Evolutionary conservation across 2,888 invertebrate species (phyloP), one percentile per base, ranked within the genome.

Genomic region (Scrobipalpa atriplicella): DNA sequence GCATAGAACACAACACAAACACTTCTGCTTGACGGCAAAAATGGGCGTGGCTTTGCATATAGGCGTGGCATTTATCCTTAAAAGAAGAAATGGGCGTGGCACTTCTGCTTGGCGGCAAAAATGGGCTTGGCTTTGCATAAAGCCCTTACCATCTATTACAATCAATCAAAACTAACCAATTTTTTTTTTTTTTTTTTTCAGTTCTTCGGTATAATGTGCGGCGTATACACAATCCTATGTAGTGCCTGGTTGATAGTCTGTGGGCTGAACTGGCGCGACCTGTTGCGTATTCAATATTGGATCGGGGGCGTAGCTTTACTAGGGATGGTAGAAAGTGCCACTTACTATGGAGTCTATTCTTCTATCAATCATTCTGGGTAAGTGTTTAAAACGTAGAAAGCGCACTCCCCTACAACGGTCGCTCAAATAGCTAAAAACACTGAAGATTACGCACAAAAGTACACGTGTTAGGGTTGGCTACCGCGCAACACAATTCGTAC

Each of bases 201-300:
- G 95, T 98, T 99, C 88, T 99, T 98, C 87, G 97, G 96, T 39
- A 93, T 95, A 51, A 98, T 98, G 98, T 98, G 98, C 79, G 93
- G 96, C 5, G 95, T 97, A 64, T 99, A 99, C 89, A 95, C 97
- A 0, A 83, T 96, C n/a, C 94, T 96, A 77, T 97, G 97, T 38
- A 81, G 97, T 0, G 94, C 95, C 43, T 99, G 99, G 99, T 92
- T 98, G 64, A 79, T 95, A 0, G 95, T 98, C 62, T 97, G 97
- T 65, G 97, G 96, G 76, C 90, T 96, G 74, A 97, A 97, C 86
- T 99, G 98, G 98, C 94, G 97, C 52, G 98, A 99, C 84, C 90
- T 99, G 21, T 93, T 99, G 64, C 93, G 98, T 41, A 96, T 99
- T 56, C 99, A 99, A 92, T 98, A 98, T 89, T 99, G 98, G 98